Percentiles rank a stretch among this genome's conserved stretches.
Conservation (phyloP, 2,113 vertebrate species). For the Asarcornis scutulata region DNA sequence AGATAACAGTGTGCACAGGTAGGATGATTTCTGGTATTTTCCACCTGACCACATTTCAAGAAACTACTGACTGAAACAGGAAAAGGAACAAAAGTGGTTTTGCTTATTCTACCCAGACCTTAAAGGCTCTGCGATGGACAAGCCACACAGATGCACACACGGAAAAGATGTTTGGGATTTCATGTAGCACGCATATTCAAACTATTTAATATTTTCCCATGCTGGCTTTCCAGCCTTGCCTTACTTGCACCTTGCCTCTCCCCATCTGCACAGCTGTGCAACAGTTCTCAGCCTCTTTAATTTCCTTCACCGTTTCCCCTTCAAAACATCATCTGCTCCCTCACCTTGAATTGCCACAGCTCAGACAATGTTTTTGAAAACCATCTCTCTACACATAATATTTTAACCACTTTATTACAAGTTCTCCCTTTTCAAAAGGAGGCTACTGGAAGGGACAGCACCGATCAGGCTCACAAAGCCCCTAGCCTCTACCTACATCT, state of each 20-base stretch:
- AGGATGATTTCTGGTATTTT: not conserved
- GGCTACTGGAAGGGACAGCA: not conserved
- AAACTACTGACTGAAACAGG: not conserved
- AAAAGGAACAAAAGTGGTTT: not conserved
- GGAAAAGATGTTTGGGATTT: not conserved
- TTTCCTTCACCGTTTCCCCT: not conserved
- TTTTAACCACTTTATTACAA: not conserved
- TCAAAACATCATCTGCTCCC: conserved; percentile 3
- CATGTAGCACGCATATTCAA: not conserved
- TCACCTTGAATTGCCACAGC: not conserved
- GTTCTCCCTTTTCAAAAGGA: not conserved
- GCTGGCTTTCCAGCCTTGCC: not conserved
- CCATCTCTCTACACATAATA: not conserved
- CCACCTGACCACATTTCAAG: not conserved
- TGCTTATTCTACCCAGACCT: not conserved
- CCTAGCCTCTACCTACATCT: not conserved
- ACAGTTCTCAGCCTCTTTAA: not conserved
- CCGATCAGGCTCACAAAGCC: not conserved
- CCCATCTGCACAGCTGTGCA: not conserved
- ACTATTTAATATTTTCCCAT: not conserved
- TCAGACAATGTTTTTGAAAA: not conserved
- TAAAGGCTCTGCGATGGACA: not conserved
- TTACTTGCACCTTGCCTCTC: not conserved
- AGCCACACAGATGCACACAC: not conserved
- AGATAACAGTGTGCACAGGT: not conserved